Percentiles rank a stretch among this genome's conserved stretches.
Evolutionary conservation across 2,888 invertebrate species (phyloP).

Genomic region (Drosophila mettleri): DNA sequence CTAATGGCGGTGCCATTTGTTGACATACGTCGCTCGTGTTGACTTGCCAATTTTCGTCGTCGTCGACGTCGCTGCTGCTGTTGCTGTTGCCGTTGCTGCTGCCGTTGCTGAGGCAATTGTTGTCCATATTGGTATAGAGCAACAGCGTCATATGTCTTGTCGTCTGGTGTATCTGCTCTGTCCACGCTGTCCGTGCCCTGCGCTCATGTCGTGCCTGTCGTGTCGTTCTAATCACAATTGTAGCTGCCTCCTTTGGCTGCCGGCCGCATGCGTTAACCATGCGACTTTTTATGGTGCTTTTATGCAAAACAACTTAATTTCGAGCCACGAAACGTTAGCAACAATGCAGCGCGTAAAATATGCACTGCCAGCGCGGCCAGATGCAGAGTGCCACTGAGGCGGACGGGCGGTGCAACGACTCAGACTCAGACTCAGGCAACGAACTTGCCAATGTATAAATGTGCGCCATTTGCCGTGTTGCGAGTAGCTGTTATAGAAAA

Average conservation of each 20-base stretch:
- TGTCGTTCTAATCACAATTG: constrained; percentile 81
- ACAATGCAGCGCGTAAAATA: constrained; percentile 76
- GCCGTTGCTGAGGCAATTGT: constrained; percentile 60
- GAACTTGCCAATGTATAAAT: constrained; percentile 66
- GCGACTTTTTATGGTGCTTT: constrained; percentile 81
- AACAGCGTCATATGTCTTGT: constrained; percentile 73
- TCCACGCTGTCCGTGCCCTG: constrained; percentile 48
- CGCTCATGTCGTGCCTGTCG: constrained; percentile 79
- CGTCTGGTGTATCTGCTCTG: constrained; percentile 5
- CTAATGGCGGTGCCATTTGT: constrained; percentile 80
- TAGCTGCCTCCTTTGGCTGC: constrained; percentile 32
- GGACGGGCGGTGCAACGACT: constrained; percentile 49
- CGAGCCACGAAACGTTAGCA: constrained; percentile 44
- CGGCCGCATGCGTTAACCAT: constrained; percentile 53
- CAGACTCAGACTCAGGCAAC: constrained; percentile 73
- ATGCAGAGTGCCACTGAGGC: constrained; percentile 2
- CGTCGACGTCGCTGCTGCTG: constrained; percentile 15
- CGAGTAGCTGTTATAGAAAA: constrained; percentile 75
- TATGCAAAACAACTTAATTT: constrained; percentile 82
- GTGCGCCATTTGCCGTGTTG: constrained; percentile 65
- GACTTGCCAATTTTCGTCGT: constrained; percentile 72
- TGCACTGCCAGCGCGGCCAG: constrained; percentile 60
- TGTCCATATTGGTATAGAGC: constrained; percentile 75
- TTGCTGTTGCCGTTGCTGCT: constrained; percentile 24
- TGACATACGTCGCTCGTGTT: constrained; percentile 82